Conservation (phyloP, 2,888 invertebrate genomes). For the Hemithea aestivaria region DNA sequence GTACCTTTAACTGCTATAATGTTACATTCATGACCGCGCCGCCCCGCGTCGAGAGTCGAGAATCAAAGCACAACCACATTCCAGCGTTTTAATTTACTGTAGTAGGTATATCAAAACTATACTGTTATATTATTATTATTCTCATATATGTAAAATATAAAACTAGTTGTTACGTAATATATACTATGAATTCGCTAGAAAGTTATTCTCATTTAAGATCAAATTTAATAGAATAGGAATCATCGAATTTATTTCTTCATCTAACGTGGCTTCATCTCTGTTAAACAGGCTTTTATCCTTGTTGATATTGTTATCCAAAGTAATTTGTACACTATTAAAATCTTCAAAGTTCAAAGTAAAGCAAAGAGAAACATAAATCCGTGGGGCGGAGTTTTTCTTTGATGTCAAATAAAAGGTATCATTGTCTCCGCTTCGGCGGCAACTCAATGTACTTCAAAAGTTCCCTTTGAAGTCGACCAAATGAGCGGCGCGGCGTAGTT, state of each 20-base stretch:
- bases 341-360: slow-evolving; percentile 22
- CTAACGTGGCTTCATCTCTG: too few relatives aligned
- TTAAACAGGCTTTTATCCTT: slow-evolving; percentile 1
- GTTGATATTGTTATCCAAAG: slow-evolving; percentile 16
- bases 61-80: slow-evolving; percentile 7
- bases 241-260: too few relatives aligned
- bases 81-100: slow-evolving; percentile 17
- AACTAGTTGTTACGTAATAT: too few relatives aligned
- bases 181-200: too few relatives aligned
- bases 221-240: too few relatives aligned
- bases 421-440: slow-evolving; percentile 57
- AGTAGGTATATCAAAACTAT: slow-evolving; percentile 2
- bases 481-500: slow-evolving; percentile 55
- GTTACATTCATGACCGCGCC: slow-evolving; percentile 12
- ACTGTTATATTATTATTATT: slow-evolving; percentile 11
- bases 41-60: neutral
- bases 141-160: too few relatives aligned
- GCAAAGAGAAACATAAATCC: slow-evolving; percentile 43
- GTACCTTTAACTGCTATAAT: slow-evolving; percentile 7
- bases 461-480: slow-evolving; percentile 68
- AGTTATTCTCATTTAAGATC: too few relatives aligned
- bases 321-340: slow-evolving; percentile 17
- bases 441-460: slow-evolving; percentile 55
- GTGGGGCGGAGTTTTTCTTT: slow-evolving; percentile 51
- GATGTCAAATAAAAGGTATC: slow-evolving; percentile 67